phyloP scores from a whole-genome alignment of 1,140 invertebrate genomes.

The Sycophaga agraensis region DNA sequence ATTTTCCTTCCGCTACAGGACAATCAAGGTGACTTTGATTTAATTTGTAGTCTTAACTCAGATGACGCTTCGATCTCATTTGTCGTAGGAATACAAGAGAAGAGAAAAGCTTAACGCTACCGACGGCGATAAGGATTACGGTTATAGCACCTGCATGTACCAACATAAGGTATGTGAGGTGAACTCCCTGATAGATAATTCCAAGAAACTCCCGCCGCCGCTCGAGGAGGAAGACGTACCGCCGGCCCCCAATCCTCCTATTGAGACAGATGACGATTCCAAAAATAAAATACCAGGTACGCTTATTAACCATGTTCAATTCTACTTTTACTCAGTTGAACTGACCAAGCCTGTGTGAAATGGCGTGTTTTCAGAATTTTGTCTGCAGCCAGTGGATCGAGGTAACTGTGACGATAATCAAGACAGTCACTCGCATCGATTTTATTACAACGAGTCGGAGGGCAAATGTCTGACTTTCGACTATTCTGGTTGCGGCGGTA shows the following conservation, averaged over 20 bases:
- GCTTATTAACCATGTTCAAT: no score
- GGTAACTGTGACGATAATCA: background rate
- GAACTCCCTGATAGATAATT: no score
- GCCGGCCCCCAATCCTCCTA: no score
- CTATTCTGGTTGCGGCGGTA: slow-evolving; percentile 21
- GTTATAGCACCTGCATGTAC: slow-evolving; percentile 13
- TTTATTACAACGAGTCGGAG: background rate
- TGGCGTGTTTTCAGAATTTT: background rate
- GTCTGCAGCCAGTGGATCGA: background rate
- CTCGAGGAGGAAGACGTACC: no score
- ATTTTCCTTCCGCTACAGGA: background rate
- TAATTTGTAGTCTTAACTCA: background rate
- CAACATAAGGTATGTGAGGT: background rate
- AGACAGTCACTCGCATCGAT: background rate
- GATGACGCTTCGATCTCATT: background rate
- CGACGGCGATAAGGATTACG: slow-evolving; percentile 6
- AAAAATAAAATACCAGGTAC: no score
- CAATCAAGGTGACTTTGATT: background rate
- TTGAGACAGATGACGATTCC: no score
- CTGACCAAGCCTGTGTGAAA: no score
- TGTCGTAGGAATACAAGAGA: background rate
- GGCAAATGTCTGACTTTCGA: background rate
- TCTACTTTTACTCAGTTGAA: no score
- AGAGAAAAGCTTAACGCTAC: background rate
- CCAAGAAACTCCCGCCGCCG: no score